Evolutionary conservation across 2,888 invertebrate species (phyloP).

Genomic region (Lycaena phlaeas): DNA sequence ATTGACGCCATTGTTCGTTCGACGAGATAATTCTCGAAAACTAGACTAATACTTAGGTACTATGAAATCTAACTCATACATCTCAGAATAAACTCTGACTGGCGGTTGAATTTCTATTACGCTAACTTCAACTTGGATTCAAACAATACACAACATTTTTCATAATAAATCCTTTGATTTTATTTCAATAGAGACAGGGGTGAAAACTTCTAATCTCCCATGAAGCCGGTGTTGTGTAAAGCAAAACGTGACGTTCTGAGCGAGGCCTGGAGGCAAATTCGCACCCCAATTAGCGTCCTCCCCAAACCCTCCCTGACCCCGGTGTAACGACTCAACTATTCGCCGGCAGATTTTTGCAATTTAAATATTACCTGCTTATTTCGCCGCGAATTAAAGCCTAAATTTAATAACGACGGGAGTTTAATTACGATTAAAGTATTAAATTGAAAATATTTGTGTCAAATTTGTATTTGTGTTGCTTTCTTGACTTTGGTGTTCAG

Average conservation of each 20-base stretch:
- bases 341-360: constrained; percentile 4
- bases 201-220: constrained; percentile 6
- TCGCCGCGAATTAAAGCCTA: not conserved
- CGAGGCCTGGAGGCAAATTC: constrained; percentile 30
- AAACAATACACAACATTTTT: not conserved
- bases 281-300: constrained; percentile 40
- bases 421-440: too few relatives aligned
- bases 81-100: too few relatives aligned
- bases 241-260: constrained; percentile 9
- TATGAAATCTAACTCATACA: too few relatives aligned
- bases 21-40: too few relatives aligned
- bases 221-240: constrained; percentile 8
- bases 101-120: too few relatives aligned
- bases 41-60: too few relatives aligned
- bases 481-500: too few relatives aligned
- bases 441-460: too few relatives aligned
- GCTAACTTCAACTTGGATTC: too few relatives aligned
- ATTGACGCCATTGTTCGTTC: too few relatives aligned
- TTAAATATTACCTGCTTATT: constrained; percentile 2
- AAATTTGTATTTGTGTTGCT: too few relatives aligned
- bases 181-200: constrained; percentile 6
- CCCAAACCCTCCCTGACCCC: constrained; percentile 8
- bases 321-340: constrained; percentile 3
- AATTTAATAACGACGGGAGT: too few relatives aligned
- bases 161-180: not conserved